These are phyloP conservation scores for Amiota communis DNA, from an alignment of 2,888 invertebrate genomes.

Conservation along the genomic window DNA sequence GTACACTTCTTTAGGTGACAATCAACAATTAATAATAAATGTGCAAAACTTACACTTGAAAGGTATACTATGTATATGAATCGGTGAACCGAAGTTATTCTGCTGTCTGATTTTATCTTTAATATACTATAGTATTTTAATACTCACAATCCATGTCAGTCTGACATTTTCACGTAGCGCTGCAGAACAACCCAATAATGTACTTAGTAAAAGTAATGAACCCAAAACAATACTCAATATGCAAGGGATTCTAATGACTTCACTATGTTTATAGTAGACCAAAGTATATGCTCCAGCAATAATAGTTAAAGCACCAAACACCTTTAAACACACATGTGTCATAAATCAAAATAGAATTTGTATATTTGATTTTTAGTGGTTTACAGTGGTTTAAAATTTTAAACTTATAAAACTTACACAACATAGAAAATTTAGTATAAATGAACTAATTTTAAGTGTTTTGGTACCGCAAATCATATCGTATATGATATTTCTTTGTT, in stretches of 20 bases:
- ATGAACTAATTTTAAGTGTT: conserved; percentile 60
- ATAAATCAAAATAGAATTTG: conserved; percentile 9
- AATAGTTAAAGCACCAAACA: conserved; percentile 56
- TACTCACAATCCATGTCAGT: conserved; percentile 62
- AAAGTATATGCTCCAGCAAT: conserved; percentile 60
- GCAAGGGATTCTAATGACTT: conserved; percentile 62
- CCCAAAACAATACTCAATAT: conserved; percentile 60
- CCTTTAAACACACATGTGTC: conserved; percentile 42
- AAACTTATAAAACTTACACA: conserved; percentile 55
- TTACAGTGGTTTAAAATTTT: background rate
- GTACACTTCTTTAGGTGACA: too few species aligned
- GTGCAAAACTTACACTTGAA: too few species aligned
- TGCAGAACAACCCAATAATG: conserved; percentile 60
- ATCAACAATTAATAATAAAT: too few species aligned
- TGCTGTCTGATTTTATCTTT: too few species aligned
- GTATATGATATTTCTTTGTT: background rate
- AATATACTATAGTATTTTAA: too few species aligned
- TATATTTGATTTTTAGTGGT: background rate
- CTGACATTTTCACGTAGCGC: conserved; percentile 53
- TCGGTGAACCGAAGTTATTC: too few species aligned
- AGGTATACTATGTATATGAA: too few species aligned
- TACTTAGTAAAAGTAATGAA: conserved; percentile 54
- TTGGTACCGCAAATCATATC: conserved; percentile 59
- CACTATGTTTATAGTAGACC: conserved; percentile 48
- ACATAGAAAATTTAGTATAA: conserved; percentile 64